Base-by-base conservation (phyloP, 2,888 invertebrate species). In the Hydraecia micacea region DNA sequence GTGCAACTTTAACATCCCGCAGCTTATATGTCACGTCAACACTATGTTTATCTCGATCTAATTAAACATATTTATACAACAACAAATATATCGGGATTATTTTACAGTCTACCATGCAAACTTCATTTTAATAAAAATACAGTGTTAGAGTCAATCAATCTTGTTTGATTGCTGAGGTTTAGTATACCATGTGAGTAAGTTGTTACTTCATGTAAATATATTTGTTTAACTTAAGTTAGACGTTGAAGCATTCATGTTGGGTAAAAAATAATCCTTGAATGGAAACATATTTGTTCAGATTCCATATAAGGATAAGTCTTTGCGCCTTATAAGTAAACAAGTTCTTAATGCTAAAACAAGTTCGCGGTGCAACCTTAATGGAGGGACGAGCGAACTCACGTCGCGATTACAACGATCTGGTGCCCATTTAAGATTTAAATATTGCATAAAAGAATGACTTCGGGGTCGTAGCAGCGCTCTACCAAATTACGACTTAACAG, bases 261-360 rank as follows among this genome's bases (percentile, higher is more conserved):
- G 90, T 92, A 91, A 93, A 93, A 89, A 93, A 91, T 88, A 91
- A 94, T 93, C 94, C 94, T 93, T 93, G 93, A 94, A 94, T 93
- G 94, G 95, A 90, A 92, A 93, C 93, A 91, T 93, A 93, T 94
- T 94, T 92, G 93, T 93, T 91, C 91, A 87, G 90, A 87, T 88
- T 85, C 95, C 95, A 90, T 95, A 92, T 90, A 95, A 88, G 95
- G 94, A 86, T 86, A 90, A 85, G 90, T 91, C 90, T 93, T 93
- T 93, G 92, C 91, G 92, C 96, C 95, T 94, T 96, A 95, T 94
- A 96, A 92, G 96, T 94, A 95, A 96, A 96, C 95, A 95, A 93
- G 95, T 95, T 94, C 90, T 95, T 90, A 94, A 94, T 93, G 90
- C 92, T 89, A 88, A 88, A 89, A 89, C 89, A 89, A 89, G 94